Base-by-base conservation (phyloP, 2,113 vertebrate species). In the Pomatostomus ruficeps region DNA sequence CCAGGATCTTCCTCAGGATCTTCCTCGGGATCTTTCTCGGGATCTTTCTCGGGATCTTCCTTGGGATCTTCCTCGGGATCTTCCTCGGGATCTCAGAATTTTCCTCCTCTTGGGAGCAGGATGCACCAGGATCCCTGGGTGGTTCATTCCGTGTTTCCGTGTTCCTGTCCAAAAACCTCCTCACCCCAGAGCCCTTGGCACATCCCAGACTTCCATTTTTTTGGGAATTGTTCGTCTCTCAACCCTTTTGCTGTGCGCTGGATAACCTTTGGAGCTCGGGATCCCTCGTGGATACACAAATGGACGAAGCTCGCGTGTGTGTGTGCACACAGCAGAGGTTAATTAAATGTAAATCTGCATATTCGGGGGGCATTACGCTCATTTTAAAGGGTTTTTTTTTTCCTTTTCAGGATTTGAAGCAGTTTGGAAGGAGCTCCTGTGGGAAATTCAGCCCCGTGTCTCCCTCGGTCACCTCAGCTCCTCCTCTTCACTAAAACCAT, bases 251-350 rank as follows among this genome's bases (percentile, higher is more conserved):
- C 14, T 54, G 63, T 24, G 11, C 31, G 35, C 52, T 22, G 40
- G 35, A 5, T 48, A 29, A 35, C 10, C 57, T 52, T 33, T 45
- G 42, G 57, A 23, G 35, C 1, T 1, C 4, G 1, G 40, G 25
- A 10, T 48, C 33, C 21, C 48, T 57, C 26, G 0, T 2, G n/a
- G 36, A 28, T 9, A 7, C 3, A 2, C 25, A n/a, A 24, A 67
- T 33, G 7, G n/a, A 13, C 0, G 0, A 40, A 24, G 20, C 12
- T 31, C 25, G 0, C 25, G 0, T 12, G 1, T 11, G 2, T 17
- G 3, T 3, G 10, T 10, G 25, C 33, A 2, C 10, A 1, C 8
- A 28, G 28, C 11, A 0, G 35, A 9, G 15, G 13, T 16, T 14
- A 9, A 35, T 66, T 26, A 26, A 22, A 35, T 10, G 2, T 24